Evolutionary conservation across 2,113 vertebrate species (phyloP).

Genomic region (Chrysochloris asiatica): DNA sequence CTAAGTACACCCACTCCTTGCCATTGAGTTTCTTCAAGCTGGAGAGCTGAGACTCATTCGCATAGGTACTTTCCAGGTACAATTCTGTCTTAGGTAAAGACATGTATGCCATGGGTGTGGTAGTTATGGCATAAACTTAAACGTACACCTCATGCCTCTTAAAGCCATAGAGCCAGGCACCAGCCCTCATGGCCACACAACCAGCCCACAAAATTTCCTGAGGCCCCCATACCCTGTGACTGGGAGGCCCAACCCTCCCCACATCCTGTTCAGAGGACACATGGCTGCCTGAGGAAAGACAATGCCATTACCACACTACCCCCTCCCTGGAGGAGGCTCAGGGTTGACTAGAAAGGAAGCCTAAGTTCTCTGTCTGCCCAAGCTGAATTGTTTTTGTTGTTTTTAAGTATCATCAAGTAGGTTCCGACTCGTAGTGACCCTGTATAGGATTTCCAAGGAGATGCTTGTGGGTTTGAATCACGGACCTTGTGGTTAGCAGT

Average conservation of each 20-base stretch:
- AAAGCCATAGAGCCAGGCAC: constrained; percentile 34
- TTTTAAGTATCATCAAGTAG: no score
- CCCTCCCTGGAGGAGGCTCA: constrained; percentile 65
- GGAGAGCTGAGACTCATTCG: constrained; percentile 4
- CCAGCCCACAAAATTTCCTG: constrained; percentile 49
- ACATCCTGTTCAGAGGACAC: constrained; percentile 81
- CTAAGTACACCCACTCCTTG: neutral
- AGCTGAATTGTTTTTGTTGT: neutral
- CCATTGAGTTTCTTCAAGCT: neutral
- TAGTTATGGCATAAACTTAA: neutral
- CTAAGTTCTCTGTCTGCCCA: constrained; percentile 43
- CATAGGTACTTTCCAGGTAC: neutral
- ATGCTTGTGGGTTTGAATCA: no score
- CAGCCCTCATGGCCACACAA: neutral
- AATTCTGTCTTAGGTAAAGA: constrained; percentile 40
- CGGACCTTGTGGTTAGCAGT: no score
- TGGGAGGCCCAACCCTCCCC: constrained; percentile 61
- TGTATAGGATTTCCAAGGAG: no score
- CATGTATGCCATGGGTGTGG: neutral
- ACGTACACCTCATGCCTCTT: constrained; percentile 43
- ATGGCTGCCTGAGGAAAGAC: constrained; percentile 71
- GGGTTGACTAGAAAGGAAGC: constrained; percentile 45
- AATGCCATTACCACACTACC: constrained; percentile 73
- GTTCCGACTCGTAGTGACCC: no score
- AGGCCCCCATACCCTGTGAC: constrained; percentile 58